Percentiles rank a stretch among this genome's conserved stretches.
Evolutionary conservation across 2,888 invertebrate species (phyloP).

Genomic region (Synergus itoensis): DNA sequence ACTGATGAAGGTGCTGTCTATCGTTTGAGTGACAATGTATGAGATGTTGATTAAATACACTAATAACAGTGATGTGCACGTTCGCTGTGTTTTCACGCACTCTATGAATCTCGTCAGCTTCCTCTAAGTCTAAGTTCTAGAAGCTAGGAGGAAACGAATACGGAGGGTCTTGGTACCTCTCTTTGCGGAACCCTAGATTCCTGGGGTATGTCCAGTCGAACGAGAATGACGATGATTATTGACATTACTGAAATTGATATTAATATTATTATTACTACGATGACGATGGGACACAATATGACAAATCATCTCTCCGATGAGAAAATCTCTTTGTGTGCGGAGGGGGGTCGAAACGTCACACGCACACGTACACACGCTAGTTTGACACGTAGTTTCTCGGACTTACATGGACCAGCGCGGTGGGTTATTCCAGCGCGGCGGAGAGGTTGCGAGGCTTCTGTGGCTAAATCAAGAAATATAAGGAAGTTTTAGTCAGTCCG

Average conservation of each 20-base stretch:
- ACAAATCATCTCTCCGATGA: constrained; percentile 2
- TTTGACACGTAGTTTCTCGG: constrained; percentile 64
- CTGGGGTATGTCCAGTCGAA: background rate
- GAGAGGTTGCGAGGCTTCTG: constrained; percentile 78
- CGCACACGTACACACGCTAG: constrained; percentile 62
- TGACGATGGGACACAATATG: constrained; percentile 33
- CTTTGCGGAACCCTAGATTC: constrained; percentile 4
- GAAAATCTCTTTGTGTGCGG: constrained; percentile 16
- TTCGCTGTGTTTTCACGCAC: constrained; percentile 56
- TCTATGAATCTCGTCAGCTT: constrained; percentile 19
- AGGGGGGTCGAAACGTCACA: constrained; percentile 57
- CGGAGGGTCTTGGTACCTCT: constrained; percentile 28
- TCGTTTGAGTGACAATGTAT: background rate
- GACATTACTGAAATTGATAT: constrained; percentile 2
- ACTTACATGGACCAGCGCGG: constrained; percentile 77
- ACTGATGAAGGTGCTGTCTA: background rate
- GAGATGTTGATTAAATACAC: background rate
- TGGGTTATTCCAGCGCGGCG: constrained; percentile 77
- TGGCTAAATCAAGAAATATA: constrained; percentile 75
- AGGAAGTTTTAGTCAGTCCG: constrained; percentile 47
- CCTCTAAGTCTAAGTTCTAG: constrained; percentile 46
- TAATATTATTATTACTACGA: constrained; percentile 37
- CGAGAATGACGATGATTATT: constrained; percentile 28
- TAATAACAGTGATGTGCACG: constrained; percentile 44
- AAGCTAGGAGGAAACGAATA: constrained; percentile 43